phyloP scores from a whole-genome alignment of 2,797 vertebrate species.

The Catharus ustulatus region DNA sequence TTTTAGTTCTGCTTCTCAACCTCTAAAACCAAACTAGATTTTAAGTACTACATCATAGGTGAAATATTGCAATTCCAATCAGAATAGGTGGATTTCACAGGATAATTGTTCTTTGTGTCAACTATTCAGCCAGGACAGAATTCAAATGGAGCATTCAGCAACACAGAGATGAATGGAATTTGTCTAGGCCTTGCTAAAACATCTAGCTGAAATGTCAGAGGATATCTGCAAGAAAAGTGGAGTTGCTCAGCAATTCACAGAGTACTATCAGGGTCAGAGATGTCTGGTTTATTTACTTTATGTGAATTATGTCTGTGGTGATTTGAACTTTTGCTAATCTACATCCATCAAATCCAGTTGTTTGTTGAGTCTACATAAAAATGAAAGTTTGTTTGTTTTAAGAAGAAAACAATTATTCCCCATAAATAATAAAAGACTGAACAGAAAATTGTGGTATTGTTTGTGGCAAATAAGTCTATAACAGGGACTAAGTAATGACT shows the following conservation, averaged over 20 bases:
- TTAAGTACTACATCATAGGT: neutral
- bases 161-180: neutral
- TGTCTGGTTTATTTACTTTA: neutral
- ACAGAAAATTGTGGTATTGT: neutral
- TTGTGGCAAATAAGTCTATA: neutral
- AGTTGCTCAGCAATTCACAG: neutral
- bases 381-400: neutral
- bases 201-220: neutral
- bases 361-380: neutral
- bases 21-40: neutral
- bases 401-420: neutral
- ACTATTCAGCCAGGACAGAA: neutral
- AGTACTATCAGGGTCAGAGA: neutral
- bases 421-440: neutral
- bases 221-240: neutral
- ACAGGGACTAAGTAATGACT: neutral
- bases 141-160: neutral
- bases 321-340: neutral
- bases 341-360: neutral
- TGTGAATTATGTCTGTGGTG: neutral
- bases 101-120: neutral
- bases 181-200: neutral
- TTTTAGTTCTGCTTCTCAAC: neutral
- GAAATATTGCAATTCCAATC: neutral
- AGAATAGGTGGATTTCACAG: neutral